Base-by-base conservation (phyloP, 2,113 vertebrate genomes). In the Gasterosteus aculeatus region DNA sequence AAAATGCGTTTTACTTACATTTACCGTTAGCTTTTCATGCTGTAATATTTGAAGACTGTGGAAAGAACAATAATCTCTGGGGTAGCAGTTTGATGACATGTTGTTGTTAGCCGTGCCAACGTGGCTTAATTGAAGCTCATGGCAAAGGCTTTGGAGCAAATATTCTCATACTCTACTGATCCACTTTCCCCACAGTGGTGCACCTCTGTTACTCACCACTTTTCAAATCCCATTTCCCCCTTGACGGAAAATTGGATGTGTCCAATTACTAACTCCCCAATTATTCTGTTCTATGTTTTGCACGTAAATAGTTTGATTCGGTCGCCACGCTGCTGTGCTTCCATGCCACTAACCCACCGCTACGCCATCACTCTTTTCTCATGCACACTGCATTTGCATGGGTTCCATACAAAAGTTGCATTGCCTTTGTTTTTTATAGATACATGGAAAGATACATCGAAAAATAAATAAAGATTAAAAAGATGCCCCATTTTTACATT, bases 1-100 rank as follows among this genome's bases (percentile, higher is more conserved):
- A 82, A 66, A 78, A 84, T 72, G 69, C 77, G 59, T 77, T 69
- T 84, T 68, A 72, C 67, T 49, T 71, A 54, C 68, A 72, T 86
- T 83, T 80, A 69, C 64, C 35, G 62, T 79, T 68, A n/a, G 67
- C 69, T 77, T 82, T 77, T 66, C 63, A 71, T 82, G 79, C 18
- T 71, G 46, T 76, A 84, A 88, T 71, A 88, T 88, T 59, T 85
- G 63, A 71, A 91, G 79, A 76, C 41, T 5, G 60, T 54, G 82
- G 80, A 87, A 89, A 89, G 85, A 90, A 87, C 86, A 89, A 91
- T 88, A 85, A 89, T 88, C 74, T 83, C 49, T 46, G 81, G 84
- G 72, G 79, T 82, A 87, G 83, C 78, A 73, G 83, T 75, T 73
- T 54, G 53, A 83, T 88, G 89, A 87, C 82, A 87, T 87, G 85